Evolutionary conservation across 2,113 vertebrate species (phyloP).

Genomic region (Ophthalmolycus amberensis): DNA sequence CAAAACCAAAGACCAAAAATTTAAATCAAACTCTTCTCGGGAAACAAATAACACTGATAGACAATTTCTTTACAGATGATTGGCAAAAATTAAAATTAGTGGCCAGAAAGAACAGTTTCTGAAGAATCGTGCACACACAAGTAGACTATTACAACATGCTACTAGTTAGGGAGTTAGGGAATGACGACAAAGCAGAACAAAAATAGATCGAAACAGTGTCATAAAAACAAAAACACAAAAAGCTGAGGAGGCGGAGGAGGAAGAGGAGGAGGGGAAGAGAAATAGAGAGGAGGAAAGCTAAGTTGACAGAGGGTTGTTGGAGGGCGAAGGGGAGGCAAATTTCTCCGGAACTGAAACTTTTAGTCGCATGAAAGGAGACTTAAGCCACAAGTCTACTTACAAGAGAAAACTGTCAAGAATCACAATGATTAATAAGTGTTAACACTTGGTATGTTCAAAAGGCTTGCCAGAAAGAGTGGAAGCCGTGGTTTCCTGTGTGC

Average conservation of each 20-base stretch:
- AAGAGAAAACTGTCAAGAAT: constrained; percentile 92
- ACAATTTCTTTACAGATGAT: constrained; percentile 81
- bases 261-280: constrained; percentile 45
- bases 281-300: constrained; percentile 36
- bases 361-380: constrained; percentile 83
- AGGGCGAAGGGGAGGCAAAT: constrained; percentile 59
- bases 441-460: constrained; percentile 87
- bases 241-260: constrained; percentile 65
- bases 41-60: constrained; percentile 83
- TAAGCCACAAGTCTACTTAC: constrained; percentile 95
- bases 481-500: constrained; percentile 64
- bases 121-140: constrained; percentile 87
- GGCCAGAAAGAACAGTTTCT: constrained; percentile 77
- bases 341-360: constrained; percentile 78
- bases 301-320: constrained; percentile 69
- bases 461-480: constrained; percentile 77
- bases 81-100: constrained; percentile 77
- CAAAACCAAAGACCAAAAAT: background rate
- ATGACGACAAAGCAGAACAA: constrained; percentile 75
- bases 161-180: constrained; percentile 84
- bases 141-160: constrained; percentile 94
- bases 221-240: constrained; percentile 73
- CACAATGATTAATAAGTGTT: constrained; percentile 92
- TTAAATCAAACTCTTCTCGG: constrained; percentile 72
- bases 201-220: constrained; percentile 70